phyloP scores from a whole-genome alignment of 2,797 vertebrate species.

The Sardinella longiceps region DNA sequence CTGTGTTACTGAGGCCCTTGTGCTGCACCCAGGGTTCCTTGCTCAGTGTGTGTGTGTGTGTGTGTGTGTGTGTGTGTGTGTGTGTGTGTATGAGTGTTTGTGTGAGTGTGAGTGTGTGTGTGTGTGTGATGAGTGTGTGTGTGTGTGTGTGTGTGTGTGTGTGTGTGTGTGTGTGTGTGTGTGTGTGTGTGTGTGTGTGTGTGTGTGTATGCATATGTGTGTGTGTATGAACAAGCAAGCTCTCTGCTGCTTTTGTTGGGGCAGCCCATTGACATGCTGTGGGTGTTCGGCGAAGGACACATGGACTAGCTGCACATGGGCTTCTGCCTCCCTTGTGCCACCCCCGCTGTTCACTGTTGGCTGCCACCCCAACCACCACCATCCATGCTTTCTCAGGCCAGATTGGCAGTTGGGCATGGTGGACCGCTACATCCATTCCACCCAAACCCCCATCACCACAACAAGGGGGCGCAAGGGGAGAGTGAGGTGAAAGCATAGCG shows the following conservation, averaged over 20 bases:
- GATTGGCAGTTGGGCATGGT: conserved; percentile 54
- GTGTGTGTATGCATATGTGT: no score
- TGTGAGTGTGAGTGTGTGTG: no score
- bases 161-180: no score
- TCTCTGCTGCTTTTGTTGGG: conserved; percentile 59
- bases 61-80: no score
- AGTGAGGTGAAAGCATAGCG: conserved; percentile 58
- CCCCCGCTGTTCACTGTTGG: background rate
- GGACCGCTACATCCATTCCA: no score
- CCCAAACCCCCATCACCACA: background rate
- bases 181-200: no score
- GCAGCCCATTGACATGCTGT: conserved; percentile 71
- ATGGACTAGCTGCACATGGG: conserved; percentile 57
- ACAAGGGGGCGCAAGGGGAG: conserved; percentile 25
- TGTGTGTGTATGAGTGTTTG: no score
- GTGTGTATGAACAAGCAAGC: conserved; percentile 29
- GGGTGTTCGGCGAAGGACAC: conserved; percentile 35
- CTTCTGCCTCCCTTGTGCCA: conserved; percentile 36
- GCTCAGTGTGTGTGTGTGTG: conserved; percentile 39
- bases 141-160: no score
- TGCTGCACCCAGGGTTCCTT: background rate
- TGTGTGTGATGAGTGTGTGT: no score
- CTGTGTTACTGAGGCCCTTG: conserved; percentile 49
- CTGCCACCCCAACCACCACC: background rate
- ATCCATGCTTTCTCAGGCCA: conserved; percentile 41